phyloP scores from a whole-genome alignment of 2,113 vertebrate species.

The Oryzias javanicus region DNA sequence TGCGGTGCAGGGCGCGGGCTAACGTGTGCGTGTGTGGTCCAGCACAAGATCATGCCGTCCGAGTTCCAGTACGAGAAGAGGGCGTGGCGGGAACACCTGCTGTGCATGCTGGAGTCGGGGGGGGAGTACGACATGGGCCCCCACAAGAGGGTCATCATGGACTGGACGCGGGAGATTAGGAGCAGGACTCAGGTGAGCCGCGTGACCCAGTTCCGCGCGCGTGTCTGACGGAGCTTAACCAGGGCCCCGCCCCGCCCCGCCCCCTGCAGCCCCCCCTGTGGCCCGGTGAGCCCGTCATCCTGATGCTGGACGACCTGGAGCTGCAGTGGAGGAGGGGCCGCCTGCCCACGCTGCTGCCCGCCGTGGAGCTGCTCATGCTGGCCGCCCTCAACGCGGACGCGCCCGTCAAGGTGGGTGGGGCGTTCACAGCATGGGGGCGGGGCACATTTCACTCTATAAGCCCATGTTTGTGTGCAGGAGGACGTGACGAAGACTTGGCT shows the following conservation, averaged over 20 bases:
- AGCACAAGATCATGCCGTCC: slow-evolving; percentile 50
- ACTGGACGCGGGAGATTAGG: slow-evolving; percentile 66
- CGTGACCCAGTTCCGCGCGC: slow-evolving; percentile 47
- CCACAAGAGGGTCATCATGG: slow-evolving; percentile 71
- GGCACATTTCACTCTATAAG: too few relatives aligned
- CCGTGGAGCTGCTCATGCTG: slow-evolving; percentile 77
- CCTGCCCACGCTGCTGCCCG: slow-evolving; percentile 69
- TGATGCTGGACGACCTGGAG: slow-evolving; percentile 80
- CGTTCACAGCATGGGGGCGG: neutral
- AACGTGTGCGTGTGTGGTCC: neutral
- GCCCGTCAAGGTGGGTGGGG: slow-evolving; percentile 53
- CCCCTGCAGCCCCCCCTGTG: slow-evolving; percentile 64
- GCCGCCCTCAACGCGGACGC: slow-evolving; percentile 61
- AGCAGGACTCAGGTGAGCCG: slow-evolving; percentile 63
- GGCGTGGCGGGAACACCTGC: slow-evolving; percentile 66
- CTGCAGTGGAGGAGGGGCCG: slow-evolving; percentile 77
- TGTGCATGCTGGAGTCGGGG: slow-evolving; percentile 63
- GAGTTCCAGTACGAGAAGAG: slow-evolving; percentile 55
- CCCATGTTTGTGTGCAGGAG: slow-evolving; percentile 59
- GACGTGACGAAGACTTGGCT: slow-evolving; percentile 76
- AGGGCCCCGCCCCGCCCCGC: slow-evolving; percentile 14
- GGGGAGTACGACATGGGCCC: slow-evolving; percentile 68
- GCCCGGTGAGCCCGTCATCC: slow-evolving; percentile 74
- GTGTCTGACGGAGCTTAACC: slow-evolving; percentile 45
- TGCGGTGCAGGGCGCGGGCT: neutral